Evolutionary conservation across 2,797 vertebrate species (phyloP), one percentile per base, ranked within the genome.

Genomic region (Hemibagrus guttatus): DNA sequence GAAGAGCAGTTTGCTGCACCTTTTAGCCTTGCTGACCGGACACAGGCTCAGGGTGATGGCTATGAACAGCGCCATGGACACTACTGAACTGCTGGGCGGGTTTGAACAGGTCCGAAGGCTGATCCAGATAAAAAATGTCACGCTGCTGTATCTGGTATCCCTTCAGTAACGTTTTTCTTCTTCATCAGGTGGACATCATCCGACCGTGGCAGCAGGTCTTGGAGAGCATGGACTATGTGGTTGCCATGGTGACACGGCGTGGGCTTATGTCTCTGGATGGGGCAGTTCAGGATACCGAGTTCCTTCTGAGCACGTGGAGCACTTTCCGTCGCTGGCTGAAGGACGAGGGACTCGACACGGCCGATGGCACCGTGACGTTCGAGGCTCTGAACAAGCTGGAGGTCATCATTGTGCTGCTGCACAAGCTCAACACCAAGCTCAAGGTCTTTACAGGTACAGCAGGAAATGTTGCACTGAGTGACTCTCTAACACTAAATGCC

Each of bases 11-110:
- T 92, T 99, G 86, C 95, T 98, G 90, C 96, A 97, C 85, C 95
- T 99, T 23, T 91, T 99, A 87, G 96, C 98, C 19, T 94, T 98
- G 86, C 95, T 99, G 88, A 97, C 97, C 0, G 98, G 98, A 59
- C 97, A 97, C 89, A 95, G 95, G 0, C 95, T 99, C 39, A 94
- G 96, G 87, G 94, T 98, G 84, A 97, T 99, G 98, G 96, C 97
- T 8, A 98, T 99, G 97, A 99, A 98, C 93, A 99, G 98, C 28
- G 94, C 97, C 0, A 98, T 99, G 97, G 98, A 99, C 90, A 99
- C 98, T 75, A 99, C 97, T 0, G 98, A 99, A 87, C 96, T 99
- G 56, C 95, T 99, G 84, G 98, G 98, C 23, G 98, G 98, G 87
- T 99, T 99, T 88, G 98, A 99, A 78, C 98, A 99, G 97, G 98